These are phyloP conservation scores for Druon quercuslanigerum DNA, from an alignment of 1,140 invertebrate genomes.

Conservation along the genomic window DNA sequence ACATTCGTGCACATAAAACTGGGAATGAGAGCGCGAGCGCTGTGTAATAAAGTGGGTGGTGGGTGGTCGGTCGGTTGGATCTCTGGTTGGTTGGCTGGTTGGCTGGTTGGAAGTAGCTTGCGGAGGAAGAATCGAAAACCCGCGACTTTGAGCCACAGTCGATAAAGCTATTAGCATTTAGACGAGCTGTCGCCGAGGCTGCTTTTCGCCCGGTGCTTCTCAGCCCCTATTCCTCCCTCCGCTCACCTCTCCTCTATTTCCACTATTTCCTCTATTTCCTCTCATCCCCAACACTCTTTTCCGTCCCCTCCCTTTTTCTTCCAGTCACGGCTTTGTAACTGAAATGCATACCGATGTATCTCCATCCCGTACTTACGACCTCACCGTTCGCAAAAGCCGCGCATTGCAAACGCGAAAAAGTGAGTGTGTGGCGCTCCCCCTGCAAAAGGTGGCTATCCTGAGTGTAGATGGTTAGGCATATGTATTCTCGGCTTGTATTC, in stretches of 20 bases:
- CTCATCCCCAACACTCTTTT: constrained; percentile 35
- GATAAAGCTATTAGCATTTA: constrained; percentile 77
- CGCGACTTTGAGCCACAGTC: constrained; percentile 60
- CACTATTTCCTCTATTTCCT: constrained; percentile 21
- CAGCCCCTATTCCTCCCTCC: constrained; percentile 28
- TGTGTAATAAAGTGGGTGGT: constrained; percentile 22
- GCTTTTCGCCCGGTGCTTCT: constrained; percentile 45
- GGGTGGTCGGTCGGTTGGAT: background rate
- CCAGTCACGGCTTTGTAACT: constrained; percentile 31
- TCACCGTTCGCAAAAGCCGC: constrained; percentile 36
- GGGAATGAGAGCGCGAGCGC: constrained; percentile 1
- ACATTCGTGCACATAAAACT: constrained; percentile 25
- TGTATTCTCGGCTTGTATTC: constrained; percentile 39
- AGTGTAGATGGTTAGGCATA: constrained; percentile 40
- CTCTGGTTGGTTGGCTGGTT: constrained; percentile 39
- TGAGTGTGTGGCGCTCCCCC: constrained; percentile 30
- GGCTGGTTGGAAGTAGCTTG: constrained; percentile 43
- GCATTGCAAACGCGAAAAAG: constrained; percentile 44
- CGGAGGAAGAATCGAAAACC: constrained; percentile 52
- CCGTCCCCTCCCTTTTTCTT: constrained; percentile 35
- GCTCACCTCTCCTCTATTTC: background rate
- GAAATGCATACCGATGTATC: constrained; percentile 59
- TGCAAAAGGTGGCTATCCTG: constrained; percentile 19
- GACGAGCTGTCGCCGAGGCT: constrained; percentile 72
- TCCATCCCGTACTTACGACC: constrained; percentile 40